phyloP scores from a whole-genome alignment of 2,113 vertebrate species.

The Malurus alboscapulatus region DNA sequence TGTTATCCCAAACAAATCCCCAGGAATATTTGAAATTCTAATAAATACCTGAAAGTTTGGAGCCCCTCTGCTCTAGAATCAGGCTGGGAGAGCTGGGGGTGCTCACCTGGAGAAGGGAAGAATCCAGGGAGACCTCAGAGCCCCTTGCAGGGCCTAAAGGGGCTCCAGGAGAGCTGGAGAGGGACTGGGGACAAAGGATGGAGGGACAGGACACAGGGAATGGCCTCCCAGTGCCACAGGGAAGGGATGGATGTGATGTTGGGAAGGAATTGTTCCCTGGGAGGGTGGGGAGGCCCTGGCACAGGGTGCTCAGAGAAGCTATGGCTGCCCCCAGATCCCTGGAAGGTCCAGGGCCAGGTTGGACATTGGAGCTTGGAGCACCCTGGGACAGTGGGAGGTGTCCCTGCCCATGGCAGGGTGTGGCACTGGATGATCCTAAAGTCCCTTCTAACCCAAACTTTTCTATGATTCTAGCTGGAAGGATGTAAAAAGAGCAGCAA shows the following conservation, averaged over 20 bases:
- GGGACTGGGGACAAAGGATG: not conserved
- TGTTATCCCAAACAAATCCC: not conserved
- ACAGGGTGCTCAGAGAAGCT: not conserved
- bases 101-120: not conserved
- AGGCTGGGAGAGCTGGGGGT: not conserved
- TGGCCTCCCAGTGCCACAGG: not conserved
- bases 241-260: not conserved
- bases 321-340: not conserved
- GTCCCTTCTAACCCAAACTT: not conserved
- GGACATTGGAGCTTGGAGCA: not conserved
- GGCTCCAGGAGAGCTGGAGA: not conserved
- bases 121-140: not conserved
- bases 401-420: not conserved
- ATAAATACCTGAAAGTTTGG: not conserved
- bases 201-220: not conserved
- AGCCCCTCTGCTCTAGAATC: not conserved
- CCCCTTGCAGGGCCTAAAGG: not conserved
- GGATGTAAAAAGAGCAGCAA: not conserved
- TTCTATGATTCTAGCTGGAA: not conserved
- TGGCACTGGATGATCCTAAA: fast-evolving
- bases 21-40: not conserved
- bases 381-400: not conserved
- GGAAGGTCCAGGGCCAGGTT: not conserved
- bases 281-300: fast-evolving
- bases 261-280: not conserved